Conservation (phyloP, 2,113 vertebrate species). For the Sardina pilchardus region DNA sequence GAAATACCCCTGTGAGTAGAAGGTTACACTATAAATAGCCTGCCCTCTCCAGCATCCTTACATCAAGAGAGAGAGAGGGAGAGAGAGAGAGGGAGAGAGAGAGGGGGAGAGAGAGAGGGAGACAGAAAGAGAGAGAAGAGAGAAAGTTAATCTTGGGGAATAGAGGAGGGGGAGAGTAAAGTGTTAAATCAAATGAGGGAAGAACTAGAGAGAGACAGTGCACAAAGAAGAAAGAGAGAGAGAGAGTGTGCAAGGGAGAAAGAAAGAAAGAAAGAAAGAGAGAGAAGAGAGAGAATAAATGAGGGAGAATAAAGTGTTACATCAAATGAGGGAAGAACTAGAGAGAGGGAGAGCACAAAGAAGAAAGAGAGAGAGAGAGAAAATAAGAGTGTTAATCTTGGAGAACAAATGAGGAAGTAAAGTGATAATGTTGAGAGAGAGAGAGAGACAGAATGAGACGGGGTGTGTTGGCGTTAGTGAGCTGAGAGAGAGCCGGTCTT, state of each 20-base stretch:
- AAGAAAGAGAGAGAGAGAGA: too few species aligned
- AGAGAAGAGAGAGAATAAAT: too few species aligned
- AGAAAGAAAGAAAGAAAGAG: too few species aligned
- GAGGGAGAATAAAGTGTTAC: not conserved
- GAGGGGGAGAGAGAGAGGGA: not conserved
- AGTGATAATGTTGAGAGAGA: too few species aligned
- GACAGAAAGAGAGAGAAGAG: not conserved
- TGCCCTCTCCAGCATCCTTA: constrained; percentile 57
- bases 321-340: not conserved
- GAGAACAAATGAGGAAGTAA: not conserved
- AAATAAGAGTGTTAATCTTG: not conserved
- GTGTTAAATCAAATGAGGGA: too few species aligned
- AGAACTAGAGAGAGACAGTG: too few species aligned
- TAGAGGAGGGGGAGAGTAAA: not conserved
- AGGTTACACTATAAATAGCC: constrained; percentile 66
- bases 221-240: too few species aligned
- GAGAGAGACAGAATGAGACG: too few species aligned
- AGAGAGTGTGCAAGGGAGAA: too few species aligned
- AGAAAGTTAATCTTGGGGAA: not conserved
- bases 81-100: constrained; percentile 1
- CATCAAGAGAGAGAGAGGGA: not conserved
- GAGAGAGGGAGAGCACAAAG: too few species aligned
- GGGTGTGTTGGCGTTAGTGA: too few species aligned
- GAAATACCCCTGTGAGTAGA: constrained; percentile 47
- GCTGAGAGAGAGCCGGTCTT: not conserved